Base-by-base conservation (phyloP, 2,113 vertebrate genomes). In the Phalacrocorax brasilianus region DNA sequence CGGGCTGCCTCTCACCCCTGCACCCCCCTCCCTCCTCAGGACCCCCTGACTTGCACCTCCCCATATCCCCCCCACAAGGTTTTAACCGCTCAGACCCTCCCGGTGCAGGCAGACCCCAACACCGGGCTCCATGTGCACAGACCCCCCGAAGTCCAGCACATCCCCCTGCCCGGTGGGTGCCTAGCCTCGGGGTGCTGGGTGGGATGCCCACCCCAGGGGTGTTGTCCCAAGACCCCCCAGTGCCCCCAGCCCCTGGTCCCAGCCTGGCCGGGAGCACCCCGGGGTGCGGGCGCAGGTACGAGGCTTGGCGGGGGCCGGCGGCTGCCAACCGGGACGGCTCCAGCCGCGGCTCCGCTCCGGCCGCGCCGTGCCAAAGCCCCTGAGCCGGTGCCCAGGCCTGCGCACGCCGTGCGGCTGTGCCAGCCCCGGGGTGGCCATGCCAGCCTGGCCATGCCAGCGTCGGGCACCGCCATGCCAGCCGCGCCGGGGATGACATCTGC, bases 291-390 rank as follows among this genome's bases (percentile, higher is more conserved):
- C 14, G 28, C 53, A 9, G 49, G 44, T 14, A 1, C 0, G 4
- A 53, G 44, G 74, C 28, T 71, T 35, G 95, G 84, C 85, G 2
- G 4, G 80, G 92, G 70, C 61, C 8, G 23, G 80, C n/a, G 91
- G 92, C 47, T 83, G 95, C 96, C 96, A 96, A 73, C 33, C 82
- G 10, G 61, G 82, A 44, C 7, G 27, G 89, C 85, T 96, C 92
- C 88, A 80, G 74, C 90, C 89, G 0, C 55, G 66, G 79, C 96
- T 95, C 55, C 3, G 9, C 82, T 95, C 87, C 5, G 80, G 82
- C 53, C 93, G 8, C 44, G 27, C 40, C 3, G 53, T 94, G 97
- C 97, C 98, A 98, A 96, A 97, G 95, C 97, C 96, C 97, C 55
- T 88, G 55, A 94, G 91, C 65, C 47, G 35, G 80, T 97, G 95